Percentiles rank a stretch among this genome's conserved stretches.
phyloP scores from a whole-genome alignment of 2,113 vertebrate species.

The Dolichotis patagonum region DNA sequence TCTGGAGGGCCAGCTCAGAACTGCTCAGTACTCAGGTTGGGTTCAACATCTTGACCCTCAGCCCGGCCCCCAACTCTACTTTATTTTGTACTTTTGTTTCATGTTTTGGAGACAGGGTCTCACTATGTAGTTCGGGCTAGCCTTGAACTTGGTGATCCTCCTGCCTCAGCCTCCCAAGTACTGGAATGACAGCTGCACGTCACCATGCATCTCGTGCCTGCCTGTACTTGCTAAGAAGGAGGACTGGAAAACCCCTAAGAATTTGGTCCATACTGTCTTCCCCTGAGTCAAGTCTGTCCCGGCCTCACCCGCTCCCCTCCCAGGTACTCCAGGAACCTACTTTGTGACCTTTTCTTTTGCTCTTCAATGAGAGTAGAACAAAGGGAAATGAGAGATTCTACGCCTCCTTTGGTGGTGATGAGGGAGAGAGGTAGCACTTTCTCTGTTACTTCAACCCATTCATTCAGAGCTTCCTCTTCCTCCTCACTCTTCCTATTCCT shows the following conservation, averaged over 20 bases:
- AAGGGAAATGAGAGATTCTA: conserved; percentile 75
- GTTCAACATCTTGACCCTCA: background rate
- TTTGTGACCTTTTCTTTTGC: conserved; percentile 71
- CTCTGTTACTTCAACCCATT: conserved; percentile 77
- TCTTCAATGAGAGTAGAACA: conserved; percentile 76
- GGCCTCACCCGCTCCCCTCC: background rate
- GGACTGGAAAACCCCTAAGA: background rate
- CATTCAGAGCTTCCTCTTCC: conserved; percentile 67
- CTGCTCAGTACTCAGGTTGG: background rate
- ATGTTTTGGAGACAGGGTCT: background rate
- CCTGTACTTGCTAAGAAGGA: background rate
- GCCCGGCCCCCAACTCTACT: background rate
- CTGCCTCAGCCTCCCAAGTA: background rate
- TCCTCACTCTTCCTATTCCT: conserved; percentile 48
- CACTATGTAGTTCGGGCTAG: background rate
- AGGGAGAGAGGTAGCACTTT: conserved; percentile 75
- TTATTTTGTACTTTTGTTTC: background rate
- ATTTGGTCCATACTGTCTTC: background rate
- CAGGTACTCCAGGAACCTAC: conserved; percentile 54
- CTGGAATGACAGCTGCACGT: background rate
- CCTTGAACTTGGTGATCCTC: background rate
- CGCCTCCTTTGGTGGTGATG: conserved; percentile 68
- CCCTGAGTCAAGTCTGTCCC: background rate
- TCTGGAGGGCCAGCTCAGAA: background rate
- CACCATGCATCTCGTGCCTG: background rate